Base-by-base conservation (phyloP, 2,888 invertebrate genomes). In the Biston stratarius region DNA sequence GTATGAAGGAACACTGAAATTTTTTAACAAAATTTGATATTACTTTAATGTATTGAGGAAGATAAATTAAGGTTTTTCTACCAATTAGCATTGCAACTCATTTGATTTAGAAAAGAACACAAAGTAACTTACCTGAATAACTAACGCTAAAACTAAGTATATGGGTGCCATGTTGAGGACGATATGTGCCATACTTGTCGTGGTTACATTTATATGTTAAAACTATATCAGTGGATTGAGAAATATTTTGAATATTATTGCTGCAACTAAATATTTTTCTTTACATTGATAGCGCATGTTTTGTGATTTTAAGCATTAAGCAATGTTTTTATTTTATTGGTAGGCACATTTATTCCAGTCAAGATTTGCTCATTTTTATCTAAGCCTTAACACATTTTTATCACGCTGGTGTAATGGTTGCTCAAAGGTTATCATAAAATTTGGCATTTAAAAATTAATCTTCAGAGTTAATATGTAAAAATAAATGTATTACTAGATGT, bases 71-170 rank as follows among this genome's bases (percentile, higher is more conserved):
- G 7, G n/a, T 45, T 12, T 12, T 45, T 2, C 14, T 7, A 14
- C 5, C 12, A 45, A 10, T 42, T 45, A n/a, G 14, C 45, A 24
- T 38, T 5, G 6, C 8, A 38, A 0, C 38, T 38, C 6, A 38
- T 5, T 24, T 38, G 38, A 0, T 38, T 9, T 47, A 15, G 14
- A 47, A 47, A 47, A 47, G 14, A 47, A 15, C 3, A 51, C 34
- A 7, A 51, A 59, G 64, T 64, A 64, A 66, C 59, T 87, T 88
- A 92, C 92, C 92, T 92, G 91, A 67, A 89, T 75, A 51, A 89
- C 74, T 75, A 92, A 76, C 65, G 84, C 87, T 77, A 92, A 72
- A 74, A 89, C 75, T 75, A 91, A 77, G 82, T 85, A 85, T 71
- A 83, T 75, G 56, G 83, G 79, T 74, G 85, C 83, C 92, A 92